Evolutionary conservation across 2,113 vertebrate species (phyloP), one percentile per base, ranked within the genome.

Genomic region (Oncorhynchus masou): DNA sequence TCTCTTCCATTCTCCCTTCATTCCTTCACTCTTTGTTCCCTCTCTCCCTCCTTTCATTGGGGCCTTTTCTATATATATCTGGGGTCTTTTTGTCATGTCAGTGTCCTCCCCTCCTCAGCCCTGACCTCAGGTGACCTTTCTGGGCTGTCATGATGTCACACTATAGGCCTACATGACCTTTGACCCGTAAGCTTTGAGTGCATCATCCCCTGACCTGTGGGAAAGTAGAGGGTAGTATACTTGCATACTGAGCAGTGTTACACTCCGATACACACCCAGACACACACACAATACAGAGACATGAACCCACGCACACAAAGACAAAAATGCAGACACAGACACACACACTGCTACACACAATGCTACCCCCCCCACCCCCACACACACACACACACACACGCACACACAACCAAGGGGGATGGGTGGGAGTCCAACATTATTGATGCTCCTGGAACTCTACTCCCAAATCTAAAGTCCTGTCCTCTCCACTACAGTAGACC

Each of bases 91-190:
- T 85, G 87, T 88, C 54, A 29, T 59, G 75, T 73, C 77, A 68
- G 74, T 81, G 78, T 85, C 74, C 74, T 31, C 74, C 74, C 68
- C 82, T 84, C 65, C 80, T 65, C 79, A 77, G 77, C 34, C 68
- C 68, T 72, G 82, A 86, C 87, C 85, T 87, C 78, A 78, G 64
- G 39, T 71, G 85, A 89, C 89, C 84, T 86, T 62, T 84, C 20
- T 70, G 76, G 82, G 78, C 77, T 72, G 75, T 85, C 81, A 73
- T 90, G 77, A 87, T 89, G 87, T 87, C 81, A 78, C 77, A 67
- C 80, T 85, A 83, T 81, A 84, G 79, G 67, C 70, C 48, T 25
- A 71, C 3, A 27, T 83, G 81, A 88, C 82, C 90, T 85, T 51
- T 87, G 84, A 90, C 85, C 84, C 57, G 25, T n/a, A 74, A 67